Conservation (phyloP, 23 tunicate genomes). For the Styela clava region DNA sequence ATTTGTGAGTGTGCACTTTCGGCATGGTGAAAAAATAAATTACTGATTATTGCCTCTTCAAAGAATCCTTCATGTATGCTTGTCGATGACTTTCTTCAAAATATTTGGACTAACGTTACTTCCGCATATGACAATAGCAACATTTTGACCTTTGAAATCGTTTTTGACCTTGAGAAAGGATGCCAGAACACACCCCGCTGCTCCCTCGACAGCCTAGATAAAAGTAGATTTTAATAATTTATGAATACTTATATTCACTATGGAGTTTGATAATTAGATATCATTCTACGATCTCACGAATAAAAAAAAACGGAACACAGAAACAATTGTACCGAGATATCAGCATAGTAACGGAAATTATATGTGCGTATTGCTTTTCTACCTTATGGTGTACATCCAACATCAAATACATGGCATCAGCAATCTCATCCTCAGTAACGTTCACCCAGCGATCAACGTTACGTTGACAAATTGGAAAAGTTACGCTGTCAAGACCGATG, state of each 20-base stretch:
- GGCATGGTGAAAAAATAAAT: too few relatives aligned
- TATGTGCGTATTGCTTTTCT: too few relatives aligned
- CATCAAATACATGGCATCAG: constrained; percentile 60
- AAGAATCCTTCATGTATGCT: too few relatives aligned
- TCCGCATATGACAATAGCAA: constrained; percentile 81
- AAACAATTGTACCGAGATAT: too few relatives aligned
- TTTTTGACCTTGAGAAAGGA: constrained; percentile 46
- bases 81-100: not conserved
- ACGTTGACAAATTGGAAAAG: constrained; percentile 54
- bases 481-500: constrained; percentile 18
- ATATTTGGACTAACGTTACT: constrained; percentile 48
- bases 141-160: constrained; percentile 68
- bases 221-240: not conserved
- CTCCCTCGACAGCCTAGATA: constrained; percentile 59
- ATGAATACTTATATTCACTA: too few relatives aligned
- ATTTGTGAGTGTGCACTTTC: too few relatives aligned
- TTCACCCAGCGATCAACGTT: constrained; percentile 81
- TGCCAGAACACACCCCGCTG: constrained; percentile 92
- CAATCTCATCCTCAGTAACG: constrained; percentile 82
- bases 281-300: too few relatives aligned
- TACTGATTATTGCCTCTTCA: too few relatives aligned
- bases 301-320: too few relatives aligned
- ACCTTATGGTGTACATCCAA: constrained; percentile 69
- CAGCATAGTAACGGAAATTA: too few relatives aligned
- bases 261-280: too few relatives aligned